Base-by-base conservation (phyloP, 1,140 invertebrate genomes). In the Parapsyche elsis region DNA sequence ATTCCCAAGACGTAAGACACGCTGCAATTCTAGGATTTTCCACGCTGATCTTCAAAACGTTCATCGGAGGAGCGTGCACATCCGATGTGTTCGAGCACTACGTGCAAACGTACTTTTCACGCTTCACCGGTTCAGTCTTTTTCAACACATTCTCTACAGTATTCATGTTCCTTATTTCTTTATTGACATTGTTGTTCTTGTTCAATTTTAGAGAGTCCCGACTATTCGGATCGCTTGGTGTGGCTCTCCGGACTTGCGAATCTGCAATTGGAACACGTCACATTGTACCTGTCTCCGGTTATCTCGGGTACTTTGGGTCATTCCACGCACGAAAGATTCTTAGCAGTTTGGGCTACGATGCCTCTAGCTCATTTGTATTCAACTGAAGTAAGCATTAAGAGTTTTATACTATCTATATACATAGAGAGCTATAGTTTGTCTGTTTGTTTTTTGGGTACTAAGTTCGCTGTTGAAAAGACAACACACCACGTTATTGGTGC, bases 1-100 rank as follows among this genome's bases (percentile, higher is more conserved):
- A 82, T 57, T 64, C 85, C 0, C 85, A 86, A 1, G 92, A 93
- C 79, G 91, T 94, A 24, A 86, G 91, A 45, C 91, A 93, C 81
- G 91, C 93, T 0, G 93, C 90, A 0, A 92, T 94, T 70, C 86
- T 94, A 4, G 91, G 91, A 59, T 94, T 92, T 84, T 92, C 93
- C 0, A 93, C 92, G 0, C 84, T 94, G n/a, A 90, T 93, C 12
- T 91, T 92, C 44, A 93, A 93, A 84, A 92, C 92, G 0, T 93
- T 92, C 82, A 87, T 89, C 12, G 86, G 85, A 70, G 83, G 84
- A 21, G 81, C 86, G 83, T 90, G 93, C 81, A 88, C 90, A 82
- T 84, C 90, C 61, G 92, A 94, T 79, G 91, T 91, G 76, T 90
- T 94, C 24, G 93, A 94, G 78, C 91, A 92, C 84, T 93, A 94